These are phyloP conservation scores for Synanthedon myopaeformis DNA, from an alignment of 2,888 invertebrate species.

Conservation along the genomic window DNA sequence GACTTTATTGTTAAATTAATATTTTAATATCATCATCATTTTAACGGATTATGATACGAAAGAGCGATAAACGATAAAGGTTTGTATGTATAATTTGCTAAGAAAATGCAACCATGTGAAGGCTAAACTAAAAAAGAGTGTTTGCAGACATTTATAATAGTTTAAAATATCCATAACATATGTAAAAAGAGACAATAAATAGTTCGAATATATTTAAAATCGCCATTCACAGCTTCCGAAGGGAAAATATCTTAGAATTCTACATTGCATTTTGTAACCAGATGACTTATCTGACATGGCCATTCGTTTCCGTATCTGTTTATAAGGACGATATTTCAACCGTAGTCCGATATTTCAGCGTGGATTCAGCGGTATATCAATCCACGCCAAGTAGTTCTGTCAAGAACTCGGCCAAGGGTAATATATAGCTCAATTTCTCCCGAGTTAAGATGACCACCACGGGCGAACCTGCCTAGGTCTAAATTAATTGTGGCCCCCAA, in stretches of 20 bases:
- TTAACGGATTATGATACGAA: too few relatives aligned
- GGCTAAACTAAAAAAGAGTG: too few relatives aligned
- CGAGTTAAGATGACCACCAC: slow-evolving; percentile 16
- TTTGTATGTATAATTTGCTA: too few relatives aligned
- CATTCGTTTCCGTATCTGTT: slow-evolving; percentile 14
- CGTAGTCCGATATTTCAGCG: slow-evolving; percentile 35
- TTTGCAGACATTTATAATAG: too few relatives aligned
- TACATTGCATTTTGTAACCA: slow-evolving; percentile 1
- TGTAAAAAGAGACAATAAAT: too few relatives aligned
- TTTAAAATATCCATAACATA: too few relatives aligned
- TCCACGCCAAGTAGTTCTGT: slow-evolving; percentile 46
- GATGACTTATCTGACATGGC: not conserved
- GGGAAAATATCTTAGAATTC: slow-evolving; percentile 2
- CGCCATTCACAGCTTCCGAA: too few relatives aligned
- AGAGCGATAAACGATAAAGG: too few relatives aligned
- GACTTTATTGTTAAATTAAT: too few relatives aligned
- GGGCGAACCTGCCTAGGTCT: slow-evolving; percentile 6
- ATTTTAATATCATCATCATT: too few relatives aligned
- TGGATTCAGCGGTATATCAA: slow-evolving; percentile 46
- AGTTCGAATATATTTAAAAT: not conserved
- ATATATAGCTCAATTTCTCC: slow-evolving; percentile 11
- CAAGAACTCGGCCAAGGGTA: slow-evolving; percentile 22
- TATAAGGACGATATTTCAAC: slow-evolving; percentile 34
- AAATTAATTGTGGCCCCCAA: slow-evolving; percentile 8
- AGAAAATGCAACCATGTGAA: too few relatives aligned